Conservation (phyloP, 1,140 invertebrate genomes). For the Ridgeia piscesae region DNA sequence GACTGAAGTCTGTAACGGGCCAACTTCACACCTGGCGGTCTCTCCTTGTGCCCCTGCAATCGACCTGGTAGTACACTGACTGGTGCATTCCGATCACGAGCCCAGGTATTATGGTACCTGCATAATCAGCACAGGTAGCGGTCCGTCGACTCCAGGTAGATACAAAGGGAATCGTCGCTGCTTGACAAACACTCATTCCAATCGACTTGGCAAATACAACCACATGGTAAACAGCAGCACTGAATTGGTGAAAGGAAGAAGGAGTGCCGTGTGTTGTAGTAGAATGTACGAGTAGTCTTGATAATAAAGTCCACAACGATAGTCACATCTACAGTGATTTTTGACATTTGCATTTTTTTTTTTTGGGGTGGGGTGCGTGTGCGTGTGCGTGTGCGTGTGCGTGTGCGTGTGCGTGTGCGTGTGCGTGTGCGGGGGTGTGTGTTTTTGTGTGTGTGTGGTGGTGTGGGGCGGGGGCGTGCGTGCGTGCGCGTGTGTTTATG, state of each 20-base stretch:
- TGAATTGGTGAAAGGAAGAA: background rate
- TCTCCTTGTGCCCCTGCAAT: too few species aligned
- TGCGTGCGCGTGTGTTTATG: too few species aligned
- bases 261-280: background rate
- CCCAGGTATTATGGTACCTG: background rate
- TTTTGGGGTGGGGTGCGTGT: too few species aligned
- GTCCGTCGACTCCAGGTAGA: background rate
- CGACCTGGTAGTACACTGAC: background rate
- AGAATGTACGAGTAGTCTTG: background rate
- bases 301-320: too few species aligned
- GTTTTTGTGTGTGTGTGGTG: too few species aligned
- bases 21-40: too few species aligned
- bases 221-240: background rate
- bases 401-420: too few species aligned
- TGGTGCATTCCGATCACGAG: background rate
- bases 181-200: background rate
- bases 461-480: too few species aligned
- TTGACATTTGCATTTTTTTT: too few species aligned
- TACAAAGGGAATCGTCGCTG: background rate
- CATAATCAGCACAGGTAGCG: background rate
- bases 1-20: background rate
- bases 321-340: too few species aligned
- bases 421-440: too few species aligned
- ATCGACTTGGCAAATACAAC: background rate
- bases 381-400: too few species aligned